These are phyloP conservation scores for Clarias pachynema DNA, from an alignment of 2,797 vertebrate genomes.

Conservation along the genomic window DNA sequence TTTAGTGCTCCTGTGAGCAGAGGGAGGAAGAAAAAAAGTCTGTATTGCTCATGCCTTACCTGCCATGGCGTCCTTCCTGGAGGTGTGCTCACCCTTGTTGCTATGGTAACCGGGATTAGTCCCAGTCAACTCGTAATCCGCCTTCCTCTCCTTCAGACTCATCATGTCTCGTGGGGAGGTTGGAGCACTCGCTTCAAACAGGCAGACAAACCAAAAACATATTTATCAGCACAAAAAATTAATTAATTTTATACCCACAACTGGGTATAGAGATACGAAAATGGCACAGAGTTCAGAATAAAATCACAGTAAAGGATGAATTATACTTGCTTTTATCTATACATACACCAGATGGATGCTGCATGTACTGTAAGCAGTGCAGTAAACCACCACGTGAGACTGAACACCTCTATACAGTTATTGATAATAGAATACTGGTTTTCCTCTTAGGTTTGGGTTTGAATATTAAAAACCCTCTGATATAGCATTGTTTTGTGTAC, in stretches of 20 bases:
- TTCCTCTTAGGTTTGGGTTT: neutral
- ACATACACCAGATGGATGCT: neutral
- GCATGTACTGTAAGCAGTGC: neutral
- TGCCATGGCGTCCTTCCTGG: constrained; percentile 94
- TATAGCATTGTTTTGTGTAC: neutral
- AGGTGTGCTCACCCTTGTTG: constrained; percentile 94
- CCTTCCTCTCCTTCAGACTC: constrained; percentile 94
- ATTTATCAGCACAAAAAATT: constrained; percentile 8
- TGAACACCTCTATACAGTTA: too few relatives aligned
- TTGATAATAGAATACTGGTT: neutral
- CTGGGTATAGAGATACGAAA: neutral
- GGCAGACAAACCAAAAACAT: constrained; percentile 45
- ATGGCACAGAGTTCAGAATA: neutral
- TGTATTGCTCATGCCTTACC: constrained; percentile 69
- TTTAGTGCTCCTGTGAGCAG: neutral
- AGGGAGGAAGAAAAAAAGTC: neutral
- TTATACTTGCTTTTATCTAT: neutral
- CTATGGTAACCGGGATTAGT: constrained; percentile 91
- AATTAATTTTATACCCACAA: too few relatives aligned
- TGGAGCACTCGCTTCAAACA: constrained; percentile 88
- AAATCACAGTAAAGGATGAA: neutral
- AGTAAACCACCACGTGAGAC: neutral
- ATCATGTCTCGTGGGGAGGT: constrained; percentile 98
- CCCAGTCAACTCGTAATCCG: constrained; percentile 92
- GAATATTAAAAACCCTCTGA: neutral